Percentiles rank a stretch among this genome's conserved stretches.
Conservation (phyloP, 35 echinoderm and acorn worm genomes). For the Ophiothrix spiculata region DNA sequence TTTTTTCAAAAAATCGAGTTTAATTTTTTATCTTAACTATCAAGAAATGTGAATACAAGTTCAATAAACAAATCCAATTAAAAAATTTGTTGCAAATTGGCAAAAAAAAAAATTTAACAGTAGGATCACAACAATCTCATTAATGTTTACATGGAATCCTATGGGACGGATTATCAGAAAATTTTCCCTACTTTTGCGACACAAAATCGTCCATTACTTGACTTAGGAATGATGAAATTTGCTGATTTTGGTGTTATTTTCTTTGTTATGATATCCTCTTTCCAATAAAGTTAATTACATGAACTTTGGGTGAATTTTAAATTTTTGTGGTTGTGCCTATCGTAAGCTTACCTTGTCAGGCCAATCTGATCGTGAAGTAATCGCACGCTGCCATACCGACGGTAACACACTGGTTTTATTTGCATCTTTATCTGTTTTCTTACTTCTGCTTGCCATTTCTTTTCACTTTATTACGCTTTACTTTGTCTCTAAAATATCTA, state of each 20-base stretch:
- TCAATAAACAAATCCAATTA: no score
- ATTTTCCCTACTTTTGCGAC: no score
- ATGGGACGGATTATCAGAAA: no score
- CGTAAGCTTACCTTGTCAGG: constrained; percentile 52
- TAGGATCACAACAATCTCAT: no score
- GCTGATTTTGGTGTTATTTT: background rate
- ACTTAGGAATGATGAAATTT: background rate
- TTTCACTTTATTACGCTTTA: background rate
- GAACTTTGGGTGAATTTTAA: background rate
- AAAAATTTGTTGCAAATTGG: no score
- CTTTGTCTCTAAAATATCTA: background rate
- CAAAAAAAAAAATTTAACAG: no score
- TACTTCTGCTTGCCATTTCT: background rate
- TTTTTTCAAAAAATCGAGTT: no score
- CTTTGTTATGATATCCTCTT: background rate
- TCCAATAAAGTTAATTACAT: background rate
- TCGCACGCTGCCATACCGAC: constrained; percentile 64
- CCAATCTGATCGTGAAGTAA: constrained; percentile 55
- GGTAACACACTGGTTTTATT: background rate
- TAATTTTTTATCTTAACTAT: no score
- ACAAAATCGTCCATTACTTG: background rate
- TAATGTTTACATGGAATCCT: no score
- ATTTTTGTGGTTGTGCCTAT: no score
- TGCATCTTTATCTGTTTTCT: background rate
- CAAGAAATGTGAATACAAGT: no score